Percentiles rank a stretch among this genome's conserved stretches.
Evolutionary conservation across 2,888 invertebrate species (phyloP).

Genomic region (Beris morrisii): DNA sequence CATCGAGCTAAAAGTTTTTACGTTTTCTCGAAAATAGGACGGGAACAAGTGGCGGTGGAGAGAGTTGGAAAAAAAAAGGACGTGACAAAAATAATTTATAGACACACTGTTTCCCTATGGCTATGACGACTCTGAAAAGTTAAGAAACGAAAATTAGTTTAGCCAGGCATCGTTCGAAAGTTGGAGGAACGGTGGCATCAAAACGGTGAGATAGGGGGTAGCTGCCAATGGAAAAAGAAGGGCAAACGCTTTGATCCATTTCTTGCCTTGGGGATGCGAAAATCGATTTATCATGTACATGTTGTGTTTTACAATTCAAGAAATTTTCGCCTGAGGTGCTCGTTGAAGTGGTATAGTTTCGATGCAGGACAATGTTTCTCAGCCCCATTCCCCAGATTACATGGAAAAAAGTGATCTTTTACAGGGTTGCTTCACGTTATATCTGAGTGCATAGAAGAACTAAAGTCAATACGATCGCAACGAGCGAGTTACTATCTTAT

Average conservation of each 20-base stretch:
- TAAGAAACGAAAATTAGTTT: conserved; percentile 41
- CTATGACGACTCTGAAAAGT: conserved; percentile 39
- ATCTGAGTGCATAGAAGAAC: background rate
- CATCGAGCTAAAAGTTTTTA: conserved; percentile 20
- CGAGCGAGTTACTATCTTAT: too few relatives aligned
- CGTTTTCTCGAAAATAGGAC: conserved; percentile 12
- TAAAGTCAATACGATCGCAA: too few relatives aligned
- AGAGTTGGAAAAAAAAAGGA: conserved; percentile 19
- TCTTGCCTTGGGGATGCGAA: conserved; percentile 38
- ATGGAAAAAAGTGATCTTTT: background rate
- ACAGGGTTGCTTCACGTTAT: background rate
- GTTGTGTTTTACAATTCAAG: conserved; percentile 40
- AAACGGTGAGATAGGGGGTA: conserved; percentile 2
- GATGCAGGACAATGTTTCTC: background rate
- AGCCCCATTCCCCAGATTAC: background rate
- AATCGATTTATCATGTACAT: conserved; percentile 41
- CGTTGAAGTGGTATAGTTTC: conserved; percentile 3
- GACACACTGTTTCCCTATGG: conserved; percentile 27
- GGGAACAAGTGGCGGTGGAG: background rate
- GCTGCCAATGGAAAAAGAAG: conserved; percentile 28
- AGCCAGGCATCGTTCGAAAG: conserved; percentile 10
- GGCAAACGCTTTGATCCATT: conserved; percentile 40
- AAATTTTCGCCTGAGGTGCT: conserved; percentile 36
- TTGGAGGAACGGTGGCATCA: background rate
- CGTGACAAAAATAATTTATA: conserved; percentile 38